phyloP scores from a whole-genome alignment of 1,140 invertebrate genomes.

The Stegodyphus mimosarum region DNA sequence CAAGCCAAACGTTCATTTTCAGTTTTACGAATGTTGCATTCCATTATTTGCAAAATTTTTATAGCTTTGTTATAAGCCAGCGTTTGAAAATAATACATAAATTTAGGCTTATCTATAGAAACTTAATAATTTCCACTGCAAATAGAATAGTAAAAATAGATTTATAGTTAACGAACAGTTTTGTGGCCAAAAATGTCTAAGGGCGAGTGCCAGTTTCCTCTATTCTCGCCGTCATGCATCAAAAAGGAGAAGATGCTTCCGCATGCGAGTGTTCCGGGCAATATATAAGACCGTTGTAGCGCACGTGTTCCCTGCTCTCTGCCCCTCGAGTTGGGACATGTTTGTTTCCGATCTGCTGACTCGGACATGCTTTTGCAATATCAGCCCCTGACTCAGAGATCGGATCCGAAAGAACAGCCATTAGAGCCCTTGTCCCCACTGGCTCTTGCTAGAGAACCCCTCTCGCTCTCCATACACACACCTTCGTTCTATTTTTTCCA shows the following conservation, averaged over 20 bases:
- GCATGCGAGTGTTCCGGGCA: constrained; percentile 38
- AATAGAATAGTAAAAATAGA: too few species aligned
- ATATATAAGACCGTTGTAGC: constrained; percentile 55
- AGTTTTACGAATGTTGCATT: too few species aligned
- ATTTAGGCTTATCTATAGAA: too few species aligned
- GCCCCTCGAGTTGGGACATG: constrained; percentile 30
- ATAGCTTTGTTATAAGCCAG: too few species aligned
- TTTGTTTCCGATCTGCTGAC: constrained; percentile 61
- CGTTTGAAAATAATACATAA: too few species aligned
- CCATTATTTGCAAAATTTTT: too few species aligned
- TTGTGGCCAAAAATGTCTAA: constrained; percentile 45
- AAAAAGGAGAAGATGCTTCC: constrained; percentile 44
- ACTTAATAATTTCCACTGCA: too few species aligned
- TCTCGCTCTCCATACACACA: neutral
- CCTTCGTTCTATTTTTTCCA: constrained; percentile 17
- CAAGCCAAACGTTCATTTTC: too few species aligned
- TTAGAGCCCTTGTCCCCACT: constrained; percentile 37
- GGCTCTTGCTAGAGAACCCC: neutral
- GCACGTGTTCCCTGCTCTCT: constrained; percentile 12
- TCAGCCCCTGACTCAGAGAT: constrained; percentile 40
- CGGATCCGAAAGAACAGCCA: constrained; percentile 49
- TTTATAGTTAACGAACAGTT: neutral
- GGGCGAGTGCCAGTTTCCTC: neutral
- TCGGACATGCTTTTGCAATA: constrained; percentile 61
- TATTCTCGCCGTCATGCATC: constrained; percentile 6